Evolutionary conservation across 2,113 vertebrate species (phyloP).

Genomic region (Tor tambroides): DNA sequence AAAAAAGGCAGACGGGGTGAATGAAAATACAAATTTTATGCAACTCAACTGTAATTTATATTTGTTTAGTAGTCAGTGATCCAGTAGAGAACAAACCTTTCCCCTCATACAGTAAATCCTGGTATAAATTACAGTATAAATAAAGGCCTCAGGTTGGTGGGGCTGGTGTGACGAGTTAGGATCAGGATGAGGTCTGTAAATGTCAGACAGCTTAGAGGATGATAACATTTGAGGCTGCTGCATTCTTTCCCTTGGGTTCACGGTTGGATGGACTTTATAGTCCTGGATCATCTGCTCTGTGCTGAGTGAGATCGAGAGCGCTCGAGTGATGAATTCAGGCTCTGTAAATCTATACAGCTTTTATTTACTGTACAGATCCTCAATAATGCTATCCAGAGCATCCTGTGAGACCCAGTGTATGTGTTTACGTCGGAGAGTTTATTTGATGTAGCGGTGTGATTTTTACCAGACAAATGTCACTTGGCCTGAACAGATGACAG

Average conservation of each 20-base stretch:
- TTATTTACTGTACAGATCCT: neutral
- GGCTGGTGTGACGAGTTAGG: neutral
- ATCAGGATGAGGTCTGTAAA: neutral
- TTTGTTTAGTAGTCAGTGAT: neutral
- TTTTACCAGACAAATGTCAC: constrained; percentile 3
- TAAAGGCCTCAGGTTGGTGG: neutral
- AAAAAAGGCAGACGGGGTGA: neutral
- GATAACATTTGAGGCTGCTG: too few relatives aligned
- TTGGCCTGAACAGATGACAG: neutral
- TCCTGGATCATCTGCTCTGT: neutral
- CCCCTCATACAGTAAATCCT: neutral
- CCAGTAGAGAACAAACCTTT: neutral
- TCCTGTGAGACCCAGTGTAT: neutral
- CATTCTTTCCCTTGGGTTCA: constrained; percentile 21
- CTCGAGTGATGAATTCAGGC: neutral
- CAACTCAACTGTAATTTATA: neutral
- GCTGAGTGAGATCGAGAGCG: neutral
- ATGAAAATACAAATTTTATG: too few relatives aligned
- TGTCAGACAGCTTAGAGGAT: neutral
- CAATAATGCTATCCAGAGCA: neutral
- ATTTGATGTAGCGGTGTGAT: neutral
- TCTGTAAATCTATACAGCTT: neutral
- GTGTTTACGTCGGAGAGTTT: neutral
- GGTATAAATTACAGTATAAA: neutral
- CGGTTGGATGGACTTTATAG: neutral